Conservation (phyloP, 1,140 invertebrate genomes). For the Aphaenogaster rudis region DNA sequence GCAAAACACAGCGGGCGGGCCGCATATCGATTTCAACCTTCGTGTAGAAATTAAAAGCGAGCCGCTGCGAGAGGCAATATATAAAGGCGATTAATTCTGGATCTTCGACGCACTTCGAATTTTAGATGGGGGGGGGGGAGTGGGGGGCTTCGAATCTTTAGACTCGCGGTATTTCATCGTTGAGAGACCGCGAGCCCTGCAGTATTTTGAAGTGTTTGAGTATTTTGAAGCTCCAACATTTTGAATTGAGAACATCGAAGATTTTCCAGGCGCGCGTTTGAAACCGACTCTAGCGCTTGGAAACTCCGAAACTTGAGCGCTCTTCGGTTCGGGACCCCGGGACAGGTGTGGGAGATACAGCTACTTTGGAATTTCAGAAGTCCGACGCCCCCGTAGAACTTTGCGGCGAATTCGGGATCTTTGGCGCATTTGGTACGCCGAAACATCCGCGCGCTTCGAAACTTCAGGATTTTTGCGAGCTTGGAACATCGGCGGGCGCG, state of each 20-base stretch:
- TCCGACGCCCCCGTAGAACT: background rate
- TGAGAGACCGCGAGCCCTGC: background rate
- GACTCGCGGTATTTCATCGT: no score
- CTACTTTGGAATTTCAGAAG: background rate
- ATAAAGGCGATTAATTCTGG: background rate
- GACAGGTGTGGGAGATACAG: background rate
- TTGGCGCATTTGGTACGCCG: background rate
- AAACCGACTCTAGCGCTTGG: background rate
- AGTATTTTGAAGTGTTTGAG: background rate
- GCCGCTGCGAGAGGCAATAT: background rate
- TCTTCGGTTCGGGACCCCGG: background rate
- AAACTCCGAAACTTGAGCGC: background rate
- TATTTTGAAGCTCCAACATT: background rate
- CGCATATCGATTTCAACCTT: constrained; percentile 33
- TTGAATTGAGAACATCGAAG: no score
- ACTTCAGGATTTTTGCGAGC: constrained; percentile 9
- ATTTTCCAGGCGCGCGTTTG: background rate
- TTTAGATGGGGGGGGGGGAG: background rate
- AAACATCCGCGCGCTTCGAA: background rate
- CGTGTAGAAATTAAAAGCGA: constrained; percentile 31
- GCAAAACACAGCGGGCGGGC: constrained; percentile 10
- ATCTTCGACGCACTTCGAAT: no score
- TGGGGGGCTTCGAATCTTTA: no score
- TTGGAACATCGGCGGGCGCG: background rate
- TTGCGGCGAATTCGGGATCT: background rate